Evolutionary conservation across 2,888 invertebrate genomes (phyloP), one percentile per base, ranked within the genome.

Genomic region (Dolomedes plantarius): DNA sequence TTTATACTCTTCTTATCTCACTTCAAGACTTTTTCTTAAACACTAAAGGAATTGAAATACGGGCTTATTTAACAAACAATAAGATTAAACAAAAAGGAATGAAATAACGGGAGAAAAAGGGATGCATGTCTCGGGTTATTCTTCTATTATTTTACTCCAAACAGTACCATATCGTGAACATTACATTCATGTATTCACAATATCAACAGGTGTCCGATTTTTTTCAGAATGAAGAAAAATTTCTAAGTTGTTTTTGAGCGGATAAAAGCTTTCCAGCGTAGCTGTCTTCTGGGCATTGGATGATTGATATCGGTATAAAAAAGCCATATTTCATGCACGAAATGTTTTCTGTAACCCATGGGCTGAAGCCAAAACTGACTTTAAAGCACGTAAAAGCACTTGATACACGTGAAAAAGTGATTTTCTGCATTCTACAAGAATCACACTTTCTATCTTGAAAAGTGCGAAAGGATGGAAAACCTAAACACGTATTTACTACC

Each of bases 231-330:
- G 11, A 23, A 56, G 56, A 56, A 56, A 56, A 56, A 56, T 56
- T 5, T n/a, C 5, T n/a, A 23, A 56, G 32, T 32, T 67, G 32
- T 67, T 32, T 32, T 31, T 23, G 32, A 68, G 29, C 7, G 56
- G 77, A 85, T 85, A 77, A 85, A 85, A 85, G 83, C 83, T 77
- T 85, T 85, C 77, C 65, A 77, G 73, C 19, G 83, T 85, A 73
- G 67, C 73, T 85, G 83, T 85, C 77, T 78, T 67, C 32, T 36
- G 41, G 56, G 71, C 62, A 77, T 68, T 67, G 67, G 62, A 77
- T 77, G 83, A 85, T 85, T 77, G 77, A 85, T 85, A 77, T 39
- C 27, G 41, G 41, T 64, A 76, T 69, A 83, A 83, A 77, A 82
- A 83, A 71, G 69, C 29, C 46, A 72, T 76, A 50, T 65, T 71